A percentile compares a stretch with the other conserved stretches of the same genome.
phyloP scores from a whole-genome alignment of 2,888 invertebrate species.

The Chorisops tibialis region DNA sequence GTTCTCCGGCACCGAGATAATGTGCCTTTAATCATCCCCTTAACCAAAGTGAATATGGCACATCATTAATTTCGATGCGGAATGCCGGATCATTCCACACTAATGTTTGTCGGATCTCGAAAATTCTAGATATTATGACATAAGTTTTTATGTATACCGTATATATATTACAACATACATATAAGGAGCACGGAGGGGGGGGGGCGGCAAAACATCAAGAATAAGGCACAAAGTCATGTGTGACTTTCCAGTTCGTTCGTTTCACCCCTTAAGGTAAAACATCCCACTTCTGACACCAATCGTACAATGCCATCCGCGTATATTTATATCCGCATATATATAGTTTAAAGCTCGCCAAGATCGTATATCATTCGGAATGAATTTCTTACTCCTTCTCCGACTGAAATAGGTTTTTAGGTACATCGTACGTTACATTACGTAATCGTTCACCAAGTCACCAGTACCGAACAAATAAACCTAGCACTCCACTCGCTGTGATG shows the following conservation, averaged over 20 bases:
- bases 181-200: no score
- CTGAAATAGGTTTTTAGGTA: background rate
- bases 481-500: background rate
- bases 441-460: conserved; percentile 8
- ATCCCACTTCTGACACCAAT: conserved; percentile 11
- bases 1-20: background rate
- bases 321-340: background rate
- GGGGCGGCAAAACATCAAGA: no score
- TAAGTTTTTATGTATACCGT: no score
- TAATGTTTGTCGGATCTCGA: no score
- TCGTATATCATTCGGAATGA: conserved; percentile 32
- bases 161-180: no score
- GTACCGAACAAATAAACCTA: conserved; percentile 28
- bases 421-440: background rate
- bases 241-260: no score
- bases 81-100: conserved; percentile 16
- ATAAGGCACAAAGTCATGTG: no score
- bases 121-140: no score
- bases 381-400: conserved; percentile 3
- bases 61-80: conserved; percentile 19
- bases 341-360: conserved; percentile 27
- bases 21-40: conserved; percentile 7
- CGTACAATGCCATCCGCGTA: background rate
- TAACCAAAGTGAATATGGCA: conserved; percentile 14
- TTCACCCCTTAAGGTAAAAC: no score